Evolutionary conservation across 2,888 invertebrate genomes (phyloP).

Genomic region (Dione juno): DNA sequence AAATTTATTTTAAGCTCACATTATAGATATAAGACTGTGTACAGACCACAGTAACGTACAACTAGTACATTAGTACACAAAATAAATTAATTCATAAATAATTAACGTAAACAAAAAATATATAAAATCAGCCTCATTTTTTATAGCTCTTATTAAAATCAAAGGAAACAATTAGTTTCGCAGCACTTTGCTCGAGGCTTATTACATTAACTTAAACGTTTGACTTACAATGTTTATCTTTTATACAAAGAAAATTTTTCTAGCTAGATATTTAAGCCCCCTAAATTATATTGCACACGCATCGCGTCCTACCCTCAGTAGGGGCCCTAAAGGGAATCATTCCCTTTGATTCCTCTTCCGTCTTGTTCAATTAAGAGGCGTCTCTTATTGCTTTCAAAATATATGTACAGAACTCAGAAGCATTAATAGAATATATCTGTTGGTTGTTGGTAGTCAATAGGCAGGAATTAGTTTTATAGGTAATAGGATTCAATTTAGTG

Average conservation of each 20-base stretch:
- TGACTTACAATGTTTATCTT: constrained; percentile 25
- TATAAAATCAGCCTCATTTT: background rate
- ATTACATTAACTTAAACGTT: constrained; percentile 28
- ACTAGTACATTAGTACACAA: background rate
- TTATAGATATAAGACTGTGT: too few species aligned
- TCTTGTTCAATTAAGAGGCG: constrained; percentile 82
- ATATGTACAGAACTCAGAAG: constrained; percentile 49
- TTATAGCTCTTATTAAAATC: constrained; percentile 35
- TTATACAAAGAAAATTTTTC: constrained; percentile 31
- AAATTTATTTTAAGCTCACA: too few species aligned
- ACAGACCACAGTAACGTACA: too few species aligned
- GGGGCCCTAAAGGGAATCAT: constrained; percentile 79
- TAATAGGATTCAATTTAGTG: too few species aligned
- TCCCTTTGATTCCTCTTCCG: constrained; percentile 80
- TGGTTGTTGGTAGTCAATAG: constrained; percentile 18
- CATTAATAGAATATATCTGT: constrained; percentile 23
- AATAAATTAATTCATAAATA: background rate
- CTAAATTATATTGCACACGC: constrained; percentile 78
- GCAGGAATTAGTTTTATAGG: constrained; percentile 12
- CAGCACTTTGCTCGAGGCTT: constrained; percentile 12
- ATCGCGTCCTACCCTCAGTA: constrained; percentile 69
- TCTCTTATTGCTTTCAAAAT: constrained; percentile 60
- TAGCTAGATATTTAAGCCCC: constrained; percentile 47
- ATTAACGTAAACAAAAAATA: background rate
- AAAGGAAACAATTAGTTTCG: constrained; percentile 12